phyloP scores from a whole-genome alignment of 92 coral and sea anemone species.

The Phymanthus crucifer region DNA sequence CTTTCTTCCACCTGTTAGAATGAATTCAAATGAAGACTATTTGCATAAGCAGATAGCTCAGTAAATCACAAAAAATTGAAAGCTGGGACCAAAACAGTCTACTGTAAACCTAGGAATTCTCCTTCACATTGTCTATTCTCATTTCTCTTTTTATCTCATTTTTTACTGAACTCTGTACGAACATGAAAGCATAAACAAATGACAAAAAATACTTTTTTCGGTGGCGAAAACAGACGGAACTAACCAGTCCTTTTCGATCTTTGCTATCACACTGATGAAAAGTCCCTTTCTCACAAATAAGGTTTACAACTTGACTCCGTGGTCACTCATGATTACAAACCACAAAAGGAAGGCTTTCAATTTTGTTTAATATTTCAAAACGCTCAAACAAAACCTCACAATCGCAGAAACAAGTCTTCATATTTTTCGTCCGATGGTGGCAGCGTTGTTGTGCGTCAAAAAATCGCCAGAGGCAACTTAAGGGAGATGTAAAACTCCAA shows the following conservation, averaged over 20 bases:
- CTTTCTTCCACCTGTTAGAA: background rate
- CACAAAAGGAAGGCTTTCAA: conserved; percentile 23
- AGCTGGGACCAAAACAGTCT: background rate
- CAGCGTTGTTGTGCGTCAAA: background rate
- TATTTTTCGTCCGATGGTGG: background rate
- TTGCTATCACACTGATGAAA: background rate
- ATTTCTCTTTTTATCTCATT: too few species aligned
- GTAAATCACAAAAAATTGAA: background rate
- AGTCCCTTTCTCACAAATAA: background rate
- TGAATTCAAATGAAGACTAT: background rate
- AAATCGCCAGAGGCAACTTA: background rate
- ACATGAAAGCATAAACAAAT: too few species aligned
- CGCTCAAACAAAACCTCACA: conserved; percentile 10
- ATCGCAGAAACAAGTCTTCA: background rate
- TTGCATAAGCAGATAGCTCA: background rate
- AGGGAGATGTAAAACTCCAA: background rate
- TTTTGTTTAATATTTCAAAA: conserved; percentile 27
- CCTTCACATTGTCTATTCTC: too few species aligned
- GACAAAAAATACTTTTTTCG: background rate
- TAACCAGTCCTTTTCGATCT: background rate
- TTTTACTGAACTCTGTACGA: too few species aligned
- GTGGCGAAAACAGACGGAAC: background rate
- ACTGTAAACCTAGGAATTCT: too few species aligned
- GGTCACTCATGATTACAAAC: conserved; percentile 6
- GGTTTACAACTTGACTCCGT: conserved; percentile 3